A percentile compares a stretch with the other conserved stretches of the same genome.
Conservation (phyloP, 2,888 invertebrate species). For the Labia minor region DNA sequence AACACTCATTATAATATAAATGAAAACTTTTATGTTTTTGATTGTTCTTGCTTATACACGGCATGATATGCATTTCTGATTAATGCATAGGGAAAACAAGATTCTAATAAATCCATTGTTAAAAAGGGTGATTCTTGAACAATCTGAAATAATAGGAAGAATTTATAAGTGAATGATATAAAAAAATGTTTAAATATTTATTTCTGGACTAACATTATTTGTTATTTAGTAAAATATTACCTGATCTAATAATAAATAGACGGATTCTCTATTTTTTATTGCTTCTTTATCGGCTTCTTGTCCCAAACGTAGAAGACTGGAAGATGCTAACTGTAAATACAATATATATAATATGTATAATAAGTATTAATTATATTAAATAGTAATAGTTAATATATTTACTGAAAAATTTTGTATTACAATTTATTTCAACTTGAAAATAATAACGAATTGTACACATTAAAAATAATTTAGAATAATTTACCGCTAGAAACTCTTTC, state of each 20-base stretch:
- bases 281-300: constrained; percentile 93
- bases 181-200: background rate
- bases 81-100: constrained; percentile 96
- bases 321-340: constrained; percentile 66
- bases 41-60: constrained; percentile 81
- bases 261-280: constrained; percentile 88
- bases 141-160: constrained; percentile 50
- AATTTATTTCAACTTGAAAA: no score
- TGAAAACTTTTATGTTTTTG: constrained; percentile 34
- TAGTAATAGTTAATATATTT: background rate
- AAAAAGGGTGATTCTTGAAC: constrained; percentile 97
- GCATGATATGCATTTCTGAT: constrained; percentile 97
- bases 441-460: background rate
- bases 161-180: background rate
- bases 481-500: constrained; percentile 76
- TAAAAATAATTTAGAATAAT: constrained; percentile 27
- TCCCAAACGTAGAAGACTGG: constrained; percentile 84
- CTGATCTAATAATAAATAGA: constrained; percentile 87
- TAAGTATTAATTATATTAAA: constrained; percentile 4
- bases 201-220: no score
- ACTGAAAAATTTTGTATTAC: background rate
- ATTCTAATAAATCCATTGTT: constrained; percentile 96
- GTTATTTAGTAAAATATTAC: constrained; percentile 30
- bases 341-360: background rate
- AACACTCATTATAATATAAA: no score